phyloP scores from a whole-genome alignment of 2,113 vertebrate species.

The Oreochromis tanganicae region DNA sequence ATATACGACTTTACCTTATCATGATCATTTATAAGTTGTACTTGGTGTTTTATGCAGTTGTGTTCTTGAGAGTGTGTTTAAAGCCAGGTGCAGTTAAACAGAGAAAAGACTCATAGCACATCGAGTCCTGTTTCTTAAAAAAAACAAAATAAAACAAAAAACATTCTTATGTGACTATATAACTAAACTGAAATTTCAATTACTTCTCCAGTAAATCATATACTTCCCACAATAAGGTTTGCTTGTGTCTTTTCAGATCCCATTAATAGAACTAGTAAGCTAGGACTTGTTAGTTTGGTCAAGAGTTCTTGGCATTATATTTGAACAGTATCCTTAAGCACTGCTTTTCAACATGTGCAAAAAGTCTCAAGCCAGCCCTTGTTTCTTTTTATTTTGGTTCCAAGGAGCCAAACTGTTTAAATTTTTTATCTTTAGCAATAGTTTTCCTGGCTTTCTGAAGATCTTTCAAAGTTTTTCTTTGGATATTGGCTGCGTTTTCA shows the following conservation, averaged over 20 bases:
- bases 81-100: background rate
- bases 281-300: background rate
- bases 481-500: background rate
- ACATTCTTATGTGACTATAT: background rate
- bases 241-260: background rate
- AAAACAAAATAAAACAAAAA: background rate
- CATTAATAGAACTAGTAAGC: background rate
- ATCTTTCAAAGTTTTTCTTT: background rate
- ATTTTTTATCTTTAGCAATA: background rate
- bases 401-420: background rate
- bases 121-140: background rate
- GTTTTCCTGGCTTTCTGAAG: background rate
- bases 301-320: background rate
- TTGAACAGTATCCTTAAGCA: background rate
- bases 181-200: background rate
- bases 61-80: background rate
- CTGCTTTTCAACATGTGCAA: background rate
- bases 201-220: background rate
- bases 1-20: constrained; percentile 11
- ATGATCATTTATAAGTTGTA: constrained; percentile 17
- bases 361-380: background rate
- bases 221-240: background rate
- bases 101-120: background rate
- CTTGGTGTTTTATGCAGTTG: background rate
- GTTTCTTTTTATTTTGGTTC: background rate